A percentile compares a stretch with the other conserved stretches of the same genome.
Conservation (phyloP, 1,140 invertebrate species). For the Diachasmimorpha longicaudata region DNA sequence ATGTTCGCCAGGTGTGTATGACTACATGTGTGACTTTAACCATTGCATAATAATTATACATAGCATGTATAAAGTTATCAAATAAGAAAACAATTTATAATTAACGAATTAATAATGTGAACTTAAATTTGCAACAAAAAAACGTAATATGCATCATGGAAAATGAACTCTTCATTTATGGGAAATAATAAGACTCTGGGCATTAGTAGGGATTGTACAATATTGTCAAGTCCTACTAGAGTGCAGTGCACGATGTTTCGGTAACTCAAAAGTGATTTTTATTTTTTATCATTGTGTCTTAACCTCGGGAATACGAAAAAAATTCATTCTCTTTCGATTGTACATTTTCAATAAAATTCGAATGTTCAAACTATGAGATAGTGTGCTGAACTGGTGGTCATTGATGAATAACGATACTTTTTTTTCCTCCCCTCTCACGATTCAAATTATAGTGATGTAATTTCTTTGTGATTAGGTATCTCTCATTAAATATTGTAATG, state of each 20-base stretch:
- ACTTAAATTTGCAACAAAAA: constrained; percentile 43
- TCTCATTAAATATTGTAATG: background rate
- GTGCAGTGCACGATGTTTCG: background rate
- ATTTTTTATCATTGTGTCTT: background rate
- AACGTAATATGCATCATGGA: background rate
- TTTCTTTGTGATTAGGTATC: background rate
- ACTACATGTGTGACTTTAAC: constrained; percentile 51
- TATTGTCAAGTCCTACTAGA: background rate
- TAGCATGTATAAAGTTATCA: constrained; percentile 63
- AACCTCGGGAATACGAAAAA: constrained; percentile 1
- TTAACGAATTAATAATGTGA: constrained; percentile 56
- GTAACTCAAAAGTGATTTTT: background rate
- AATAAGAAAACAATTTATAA: constrained; percentile 57
- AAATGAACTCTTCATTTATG: background rate
- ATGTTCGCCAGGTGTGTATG: constrained; percentile 54
- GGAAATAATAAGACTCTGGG: constrained; percentile 35
- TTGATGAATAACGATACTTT: background rate
- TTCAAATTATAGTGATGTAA: background rate
- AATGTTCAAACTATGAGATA: background rate
- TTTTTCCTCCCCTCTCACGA: background rate
- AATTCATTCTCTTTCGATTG: background rate
- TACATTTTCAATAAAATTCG: constrained; percentile 3
- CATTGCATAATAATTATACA: constrained; percentile 64
- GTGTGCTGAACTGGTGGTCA: background rate
- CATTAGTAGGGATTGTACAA: background rate